These are phyloP conservation scores for Camelus bactrianus DNA, from an alignment of 2,113 vertebrate species.

Conservation along the genomic window DNA sequence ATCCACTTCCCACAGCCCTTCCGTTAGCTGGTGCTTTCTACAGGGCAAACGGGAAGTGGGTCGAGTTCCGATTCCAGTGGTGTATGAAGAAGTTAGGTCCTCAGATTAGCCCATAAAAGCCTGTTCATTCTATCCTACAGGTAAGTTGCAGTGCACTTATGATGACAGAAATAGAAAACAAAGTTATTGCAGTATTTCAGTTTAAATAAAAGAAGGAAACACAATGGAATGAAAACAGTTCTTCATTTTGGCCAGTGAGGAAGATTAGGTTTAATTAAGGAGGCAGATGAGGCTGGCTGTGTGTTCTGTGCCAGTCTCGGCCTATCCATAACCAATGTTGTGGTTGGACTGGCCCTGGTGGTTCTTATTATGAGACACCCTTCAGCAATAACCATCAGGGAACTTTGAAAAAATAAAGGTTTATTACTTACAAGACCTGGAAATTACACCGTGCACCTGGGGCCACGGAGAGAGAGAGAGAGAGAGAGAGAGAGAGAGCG, in stretches of 20 bases:
- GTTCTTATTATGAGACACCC: background rate
- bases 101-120: background rate
- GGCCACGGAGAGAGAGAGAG: background rate
- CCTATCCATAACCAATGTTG: background rate
- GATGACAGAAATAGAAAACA: background rate
- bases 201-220: background rate
- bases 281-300: background rate
- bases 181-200: background rate
- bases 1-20: background rate
- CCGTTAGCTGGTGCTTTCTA: background rate
- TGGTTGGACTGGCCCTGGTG: background rate
- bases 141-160: too few species aligned
- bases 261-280: background rate
- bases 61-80: background rate
- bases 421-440: background rate
- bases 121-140: background rate
- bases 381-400: background rate
- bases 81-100: background rate
- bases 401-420: background rate
- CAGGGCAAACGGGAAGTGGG: background rate
- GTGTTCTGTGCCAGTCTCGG: background rate
- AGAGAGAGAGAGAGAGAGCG: background rate
- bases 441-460: background rate
- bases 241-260: background rate
- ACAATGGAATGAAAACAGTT: background rate